Base-by-base conservation (phyloP, 2,113 vertebrate genomes). In the Talpa occidentalis region DNA sequence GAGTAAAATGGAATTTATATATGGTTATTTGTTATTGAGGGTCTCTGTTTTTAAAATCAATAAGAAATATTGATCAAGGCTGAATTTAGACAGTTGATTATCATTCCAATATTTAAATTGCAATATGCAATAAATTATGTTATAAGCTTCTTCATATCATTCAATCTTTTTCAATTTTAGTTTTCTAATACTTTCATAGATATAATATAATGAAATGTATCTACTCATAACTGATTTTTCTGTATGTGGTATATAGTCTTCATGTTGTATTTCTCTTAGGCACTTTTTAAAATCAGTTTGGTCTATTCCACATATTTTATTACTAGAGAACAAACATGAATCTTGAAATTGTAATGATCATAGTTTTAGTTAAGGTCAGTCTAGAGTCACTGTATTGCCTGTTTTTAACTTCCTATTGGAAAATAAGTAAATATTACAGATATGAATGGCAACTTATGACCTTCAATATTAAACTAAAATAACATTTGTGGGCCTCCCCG, bases 181-280 rank as follows among this genome's bases (percentile, higher is more conserved):
- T 93, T 79, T 84, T 84, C 19, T 85, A 35, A 87, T 37, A 44
- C 9, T 86, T 80, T 66, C 42, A 82, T n/a, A 86, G 17, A 76
- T 37, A 14, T 74, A 21, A 56, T 24, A 64, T 30, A 66, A 69
- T 81, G 19, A 5, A 70, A 21, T 26, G 32, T 64, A 62, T 40
- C 28, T 62, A 49, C 16, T 44, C 15, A 28, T 59, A 19, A 6
- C 6, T 76, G 17, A n/a, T 42, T 87, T 86, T 82, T 94, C 32
- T 78, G 70, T 26, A 19, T 72, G 1, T 66, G 24, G 19, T 40
- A 49, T 32, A n/a, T 35, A 56, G 73, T 70, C 42, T 85, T 44
- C 37, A 19, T 30, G 72, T 72, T 73, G 26, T 72, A 4, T 47
- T 95, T 73, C 28, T 42, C 70, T 70, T 64, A 54, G 28, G 64